Percentiles rank a stretch among this genome's conserved stretches.
Evolutionary conservation across 2,797 vertebrate genomes (phyloP).

Genomic region (Squalus acanthias): DNA sequence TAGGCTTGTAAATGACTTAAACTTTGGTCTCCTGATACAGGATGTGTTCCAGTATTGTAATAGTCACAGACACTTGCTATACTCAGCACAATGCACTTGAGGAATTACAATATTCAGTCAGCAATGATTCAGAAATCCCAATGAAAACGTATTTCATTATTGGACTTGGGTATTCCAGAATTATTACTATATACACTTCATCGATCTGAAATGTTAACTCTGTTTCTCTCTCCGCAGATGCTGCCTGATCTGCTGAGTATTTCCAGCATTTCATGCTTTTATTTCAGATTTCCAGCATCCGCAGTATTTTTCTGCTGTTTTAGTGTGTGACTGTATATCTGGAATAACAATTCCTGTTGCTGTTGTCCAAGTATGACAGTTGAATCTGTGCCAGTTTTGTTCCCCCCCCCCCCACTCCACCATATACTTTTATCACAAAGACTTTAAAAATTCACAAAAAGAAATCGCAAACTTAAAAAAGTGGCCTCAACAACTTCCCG

Average conservation of each 20-base stretch:
- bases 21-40: neutral
- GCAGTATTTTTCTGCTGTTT: neutral
- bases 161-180: neutral
- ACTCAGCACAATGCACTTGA: neutral
- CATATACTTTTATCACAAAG: neutral
- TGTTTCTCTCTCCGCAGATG: neutral
- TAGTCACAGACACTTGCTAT: neutral
- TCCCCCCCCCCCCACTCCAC: neutral
- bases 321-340: neutral
- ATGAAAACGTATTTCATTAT: neutral
- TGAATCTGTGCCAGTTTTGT: neutral
- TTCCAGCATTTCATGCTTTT: neutral
- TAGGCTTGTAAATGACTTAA: neutral
- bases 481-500: neutral
- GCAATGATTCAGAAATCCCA: neutral
- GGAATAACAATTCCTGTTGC: neutral
- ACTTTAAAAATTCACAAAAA: neutral
- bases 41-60: neutral
- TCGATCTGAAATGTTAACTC: neutral
- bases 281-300: neutral
- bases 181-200: neutral
- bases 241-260: neutral
- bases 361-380: neutral
- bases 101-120: neutral
- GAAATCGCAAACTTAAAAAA: neutral